These are phyloP conservation scores for Chaenogobius annularis DNA, from an alignment of 2,113 vertebrate genomes.

Conservation along the genomic window DNA sequence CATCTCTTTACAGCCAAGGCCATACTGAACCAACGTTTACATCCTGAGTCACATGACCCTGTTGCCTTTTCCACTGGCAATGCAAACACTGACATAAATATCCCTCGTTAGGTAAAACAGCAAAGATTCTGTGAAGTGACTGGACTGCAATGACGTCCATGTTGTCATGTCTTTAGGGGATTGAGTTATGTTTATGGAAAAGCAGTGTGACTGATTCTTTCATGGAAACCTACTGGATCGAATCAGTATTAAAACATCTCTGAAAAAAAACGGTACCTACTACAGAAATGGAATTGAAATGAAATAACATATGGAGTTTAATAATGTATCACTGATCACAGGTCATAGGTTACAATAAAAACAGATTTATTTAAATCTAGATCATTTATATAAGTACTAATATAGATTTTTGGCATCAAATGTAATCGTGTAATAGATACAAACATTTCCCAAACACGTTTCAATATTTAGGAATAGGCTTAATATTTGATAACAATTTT, in stretches of 20 bases:
- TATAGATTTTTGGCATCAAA: too few species aligned
- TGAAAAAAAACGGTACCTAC: background rate
- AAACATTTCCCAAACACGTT: too few species aligned
- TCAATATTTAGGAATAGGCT: too few species aligned
- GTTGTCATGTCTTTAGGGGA: background rate
- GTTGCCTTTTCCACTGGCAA: background rate
- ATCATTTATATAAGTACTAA: too few species aligned
- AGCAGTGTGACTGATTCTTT: slow-evolving; percentile 4
- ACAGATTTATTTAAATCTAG: too few species aligned
- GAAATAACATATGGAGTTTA: too few species aligned
- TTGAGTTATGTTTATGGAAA: slow-evolving; percentile 27
- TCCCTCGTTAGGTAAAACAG: background rate
- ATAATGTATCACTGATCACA: too few species aligned
- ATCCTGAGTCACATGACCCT: background rate
- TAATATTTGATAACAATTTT: too few species aligned
- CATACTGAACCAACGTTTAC: background rate
- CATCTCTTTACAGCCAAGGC: background rate
- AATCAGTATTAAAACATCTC: slow-evolving; percentile 6
- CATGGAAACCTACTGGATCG: slow-evolving; percentile 16
- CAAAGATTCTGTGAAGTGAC: background rate
- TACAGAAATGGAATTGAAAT: background rate
- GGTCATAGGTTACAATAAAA: too few species aligned
- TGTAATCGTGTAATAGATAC: too few species aligned
- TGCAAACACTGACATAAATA: background rate
- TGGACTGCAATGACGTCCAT: slow-evolving; percentile 9